Base-by-base conservation (phyloP, 53 echinoderm and acorn worm genomes). In the Arbacia lixula region DNA sequence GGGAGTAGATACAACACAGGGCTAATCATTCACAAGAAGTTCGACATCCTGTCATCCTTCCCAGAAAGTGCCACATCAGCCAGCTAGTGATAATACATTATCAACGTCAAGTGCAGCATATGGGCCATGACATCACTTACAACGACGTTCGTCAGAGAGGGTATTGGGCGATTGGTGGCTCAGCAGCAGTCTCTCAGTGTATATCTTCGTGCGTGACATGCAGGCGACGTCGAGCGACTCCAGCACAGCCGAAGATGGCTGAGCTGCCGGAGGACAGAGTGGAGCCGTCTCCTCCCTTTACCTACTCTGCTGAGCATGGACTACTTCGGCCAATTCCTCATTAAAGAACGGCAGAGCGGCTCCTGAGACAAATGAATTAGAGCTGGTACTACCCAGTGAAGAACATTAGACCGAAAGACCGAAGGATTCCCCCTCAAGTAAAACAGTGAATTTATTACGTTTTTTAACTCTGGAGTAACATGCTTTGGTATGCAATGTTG, bases 201-300 rank as follows among this genome's bases (percentile, higher is more conserved):
- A 72, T 84, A 33, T 64, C 60, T 20, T 80, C 87, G 19, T 90
- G 86, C 71, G 86, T 90, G 50, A 60, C 29, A 22, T 90, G 90
- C 60, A 52, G 86, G 22, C 66, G 72, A 73, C 58, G 83, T 5
- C 36, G 76, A 76, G 32, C 84, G 12, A 26, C 52, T 38, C 82
- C 86, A 24, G 29, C 50, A 50, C 29, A 39, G 20, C 91, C 83
- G 61, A 85, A 84, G 62, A 87, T 91, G 91, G 84, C 91, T 36
- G 91, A 91, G 25, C 63, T 91, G 12, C 91, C 91, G 40, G 43
- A 51, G 12, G 91, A 91, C 54, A 86, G 87, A 75, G 31, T 86
- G 1, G 66, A 91, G 2, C 83, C 90, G 36, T 64, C 90, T 21
- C 90, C 90, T 9, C 86, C 90, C 3, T 90, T 90, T 55, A 34